A percentile compares a stretch with the other conserved stretches of the same genome.
Evolutionary conservation across 2,113 vertebrate genomes (phyloP).

Genomic region (Elaphurus davidianus): DNA sequence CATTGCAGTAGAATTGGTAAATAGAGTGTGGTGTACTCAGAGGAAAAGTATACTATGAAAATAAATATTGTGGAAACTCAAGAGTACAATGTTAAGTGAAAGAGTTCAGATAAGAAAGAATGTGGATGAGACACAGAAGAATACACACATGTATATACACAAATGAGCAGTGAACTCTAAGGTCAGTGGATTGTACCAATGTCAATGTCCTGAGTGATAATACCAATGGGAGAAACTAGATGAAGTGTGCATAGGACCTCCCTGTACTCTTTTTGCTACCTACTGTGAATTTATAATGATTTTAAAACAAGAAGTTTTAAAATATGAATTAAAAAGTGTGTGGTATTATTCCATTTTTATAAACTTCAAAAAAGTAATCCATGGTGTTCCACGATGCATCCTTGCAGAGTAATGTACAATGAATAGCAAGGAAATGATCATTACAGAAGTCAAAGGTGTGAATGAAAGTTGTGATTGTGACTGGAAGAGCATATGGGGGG

Average conservation of each 20-base stretch:
- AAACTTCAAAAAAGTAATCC: background rate
- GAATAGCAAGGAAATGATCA: background rate
- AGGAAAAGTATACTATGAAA: background rate
- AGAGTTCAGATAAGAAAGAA: background rate
- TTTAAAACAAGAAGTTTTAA: background rate
- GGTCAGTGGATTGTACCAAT: background rate
- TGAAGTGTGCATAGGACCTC: background rate
- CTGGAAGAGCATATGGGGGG: background rate
- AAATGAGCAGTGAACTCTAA: background rate
- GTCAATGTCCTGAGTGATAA: background rate
- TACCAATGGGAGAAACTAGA: background rate
- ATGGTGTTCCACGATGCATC: background rate
- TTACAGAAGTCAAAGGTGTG: background rate
- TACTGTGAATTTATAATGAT: background rate
- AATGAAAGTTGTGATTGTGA: background rate
- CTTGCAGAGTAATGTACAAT: background rate
- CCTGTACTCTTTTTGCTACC: background rate
- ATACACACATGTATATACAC: background rate
- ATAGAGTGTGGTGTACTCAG: background rate
- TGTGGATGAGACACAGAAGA: background rate
- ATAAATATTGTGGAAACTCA: background rate
- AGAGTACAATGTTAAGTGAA: background rate
- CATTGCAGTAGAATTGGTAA: background rate
- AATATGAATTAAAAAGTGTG: background rate
- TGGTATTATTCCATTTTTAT: background rate